These are phyloP conservation scores for Neosalanx taihuensis DNA, from an alignment of 2,797 vertebrate genomes.

Conservation along the genomic window DNA sequence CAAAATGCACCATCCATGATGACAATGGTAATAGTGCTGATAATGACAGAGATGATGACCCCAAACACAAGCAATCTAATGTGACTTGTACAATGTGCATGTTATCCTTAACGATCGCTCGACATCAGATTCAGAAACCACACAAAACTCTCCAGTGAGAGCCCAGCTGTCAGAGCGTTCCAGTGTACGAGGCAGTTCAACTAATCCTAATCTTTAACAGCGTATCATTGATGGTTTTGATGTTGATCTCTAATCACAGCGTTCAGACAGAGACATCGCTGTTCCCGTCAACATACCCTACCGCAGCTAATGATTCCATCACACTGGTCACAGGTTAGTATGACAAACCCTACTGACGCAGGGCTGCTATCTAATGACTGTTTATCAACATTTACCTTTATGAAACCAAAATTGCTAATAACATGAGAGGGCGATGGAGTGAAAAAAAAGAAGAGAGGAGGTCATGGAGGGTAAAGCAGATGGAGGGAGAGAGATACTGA, in stretches of 20 bases:
- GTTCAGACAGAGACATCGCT: conserved; percentile 62
- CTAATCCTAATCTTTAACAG: too few relatives aligned
- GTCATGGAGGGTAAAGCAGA: background rate
- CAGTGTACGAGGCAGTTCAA: conserved; percentile 33
- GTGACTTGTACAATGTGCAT: conserved; percentile 27
- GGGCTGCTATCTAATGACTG: conserved; percentile 20
- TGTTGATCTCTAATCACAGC: conserved; percentile 57
- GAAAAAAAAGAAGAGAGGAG: conserved; percentile 59
- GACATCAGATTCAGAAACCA: conserved; percentile 31
- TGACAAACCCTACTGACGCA: background rate
- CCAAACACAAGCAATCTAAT: conserved; percentile 11
- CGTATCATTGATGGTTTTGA: conserved; percentile 51
- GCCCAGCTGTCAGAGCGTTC: conserved; percentile 39
- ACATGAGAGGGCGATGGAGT: conserved; percentile 26
- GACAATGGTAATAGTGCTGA: conserved; percentile 51
- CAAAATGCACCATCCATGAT: conserved; percentile 36
- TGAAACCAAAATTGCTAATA: conserved; percentile 27
- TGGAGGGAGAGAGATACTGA: conserved; percentile 30
- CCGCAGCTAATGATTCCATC: background rate
- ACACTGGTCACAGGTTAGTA: background rate
- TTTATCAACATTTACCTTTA: conserved; percentile 64
- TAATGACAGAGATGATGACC: conserved; percentile 56
- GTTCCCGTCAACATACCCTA: conserved; percentile 58
- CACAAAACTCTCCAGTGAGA: conserved; percentile 53
- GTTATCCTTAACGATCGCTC: background rate